Base-by-base conservation (phyloP, 2,797 vertebrate species). In the Neostethus bicornis region DNA sequence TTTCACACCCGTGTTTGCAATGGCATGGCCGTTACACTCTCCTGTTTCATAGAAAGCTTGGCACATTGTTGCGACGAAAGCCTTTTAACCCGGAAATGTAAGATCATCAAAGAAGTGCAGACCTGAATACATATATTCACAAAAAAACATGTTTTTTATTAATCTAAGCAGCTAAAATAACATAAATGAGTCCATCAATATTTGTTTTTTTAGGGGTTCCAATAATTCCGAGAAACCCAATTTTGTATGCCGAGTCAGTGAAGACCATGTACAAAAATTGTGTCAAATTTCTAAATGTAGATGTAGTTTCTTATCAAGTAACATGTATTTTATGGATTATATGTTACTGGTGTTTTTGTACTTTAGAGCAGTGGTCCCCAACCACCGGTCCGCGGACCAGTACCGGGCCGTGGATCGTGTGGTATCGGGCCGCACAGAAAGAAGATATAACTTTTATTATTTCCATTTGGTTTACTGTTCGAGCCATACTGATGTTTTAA, bases 1-100 rank as follows among this genome's bases (percentile, higher is more conserved):
- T 71, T 73, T 84, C 42, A 76, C 79, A 62, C 65, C 60, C 54
- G 64, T 70, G 73, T 83, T 81, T 82, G 77, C 80, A 61, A 52
- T 57, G 75, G 73, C 74, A 76, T 70, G 72, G 64, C 55, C 69
- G 59, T 58, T 77, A 57, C 56, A 79, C 45, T 71, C 56, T 26
- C n/a, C 32, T 31, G 20, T 31, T n/a, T 43, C 41, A 59, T 14
- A 32, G 47, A 46, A 37, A 39, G 60, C 28, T 69, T 60, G 49
- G 10, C 35, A 39, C 59, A 81, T 80, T 77, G 35, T 68, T 28
- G 67, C 51, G 45, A 83, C 82, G 71, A 57, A 78, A 76, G 64
- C 34, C 46, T 75, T 72, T 56, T 41, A 61, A 73, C 79, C 37
- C 32, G 48, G 52, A 54, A 81, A 75, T 0, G 34, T 50, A 47